phyloP scores from a whole-genome alignment of 2,888 invertebrate species.

The Plebejus argus region DNA sequence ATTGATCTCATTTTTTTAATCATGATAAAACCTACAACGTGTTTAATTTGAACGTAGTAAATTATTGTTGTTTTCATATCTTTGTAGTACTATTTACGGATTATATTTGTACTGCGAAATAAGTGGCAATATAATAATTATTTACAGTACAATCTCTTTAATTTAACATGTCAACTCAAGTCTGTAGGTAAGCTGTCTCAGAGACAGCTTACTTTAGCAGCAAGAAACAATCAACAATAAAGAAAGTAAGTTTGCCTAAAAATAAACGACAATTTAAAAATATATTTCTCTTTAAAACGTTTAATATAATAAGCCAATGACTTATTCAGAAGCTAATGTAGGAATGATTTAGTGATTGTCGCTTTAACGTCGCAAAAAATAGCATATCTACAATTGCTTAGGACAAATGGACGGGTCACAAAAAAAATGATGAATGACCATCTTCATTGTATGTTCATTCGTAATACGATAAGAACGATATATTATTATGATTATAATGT shows the following conservation, averaged over 20 bases:
- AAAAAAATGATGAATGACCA: constrained; percentile 29
- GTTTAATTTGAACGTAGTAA: neutral
- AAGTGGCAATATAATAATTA: neutral
- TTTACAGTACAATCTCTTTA: neutral
- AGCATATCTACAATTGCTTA: constrained; percentile 26
- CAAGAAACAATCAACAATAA: neutral
- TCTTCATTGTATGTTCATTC: constrained; percentile 25
- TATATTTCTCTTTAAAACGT: neutral
- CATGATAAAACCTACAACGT: neutral
- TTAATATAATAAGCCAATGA: constrained; percentile 21
- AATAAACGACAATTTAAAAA: neutral
- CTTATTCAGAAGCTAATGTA: constrained; percentile 30
- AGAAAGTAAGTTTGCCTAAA: neutral
- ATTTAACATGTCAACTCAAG: neutral
- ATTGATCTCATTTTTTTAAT: neutral
- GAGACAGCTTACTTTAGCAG: no score
- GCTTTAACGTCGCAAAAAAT: constrained; percentile 24
- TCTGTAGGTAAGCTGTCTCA: no score
- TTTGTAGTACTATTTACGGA: neutral
- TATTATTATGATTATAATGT: constrained; percentile 16
- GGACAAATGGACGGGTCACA: constrained; percentile 26
- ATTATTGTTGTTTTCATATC: neutral
- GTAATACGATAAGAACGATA: constrained; percentile 16
- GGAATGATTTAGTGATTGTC: constrained; percentile 30
- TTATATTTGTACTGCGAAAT: neutral